Evolutionary conservation across 1,140 invertebrate species (phyloP).

Genomic region (Tribolium castaneum): DNA sequence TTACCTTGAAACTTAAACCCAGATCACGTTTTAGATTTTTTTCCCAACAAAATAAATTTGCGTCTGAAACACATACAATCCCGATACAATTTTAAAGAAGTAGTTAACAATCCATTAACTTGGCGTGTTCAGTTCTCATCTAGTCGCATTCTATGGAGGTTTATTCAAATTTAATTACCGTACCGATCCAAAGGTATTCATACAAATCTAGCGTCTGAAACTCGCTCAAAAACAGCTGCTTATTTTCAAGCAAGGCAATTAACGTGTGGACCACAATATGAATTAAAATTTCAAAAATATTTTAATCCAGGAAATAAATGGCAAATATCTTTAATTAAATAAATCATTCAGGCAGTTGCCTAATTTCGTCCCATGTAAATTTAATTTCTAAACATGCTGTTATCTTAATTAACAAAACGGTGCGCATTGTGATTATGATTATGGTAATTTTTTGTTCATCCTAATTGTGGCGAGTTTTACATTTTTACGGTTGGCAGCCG

Average conservation of each 20-base stretch:
- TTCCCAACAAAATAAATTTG: too few relatives aligned
- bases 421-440: slow-evolving; percentile 4
- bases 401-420: slow-evolving; percentile 20
- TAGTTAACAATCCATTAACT: slow-evolving; percentile 26
- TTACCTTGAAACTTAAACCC: too few relatives aligned
- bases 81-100: slow-evolving; percentile 11
- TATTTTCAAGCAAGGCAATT: background rate
- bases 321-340: slow-evolving; percentile 12
- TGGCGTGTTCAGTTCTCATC: slow-evolving; percentile 8
- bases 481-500: background rate
- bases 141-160: slow-evolving; percentile 13
- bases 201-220: background rate
- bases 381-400: slow-evolving; percentile 23
- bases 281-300: slow-evolving; percentile 17
- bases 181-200: background rate
- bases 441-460: background rate
- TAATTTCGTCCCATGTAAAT: background rate
- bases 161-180: slow-evolving; percentile 30
- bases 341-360: background rate
- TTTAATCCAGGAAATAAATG: slow-evolving; percentile 24
- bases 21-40: too few relatives aligned
- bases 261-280: background rate
- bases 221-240: slow-evolving; percentile 14
- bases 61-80: background rate
- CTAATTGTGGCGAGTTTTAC: background rate